Base-by-base conservation (phyloP, 2,797 vertebrate species). In the Limosa lapponica region DNA sequence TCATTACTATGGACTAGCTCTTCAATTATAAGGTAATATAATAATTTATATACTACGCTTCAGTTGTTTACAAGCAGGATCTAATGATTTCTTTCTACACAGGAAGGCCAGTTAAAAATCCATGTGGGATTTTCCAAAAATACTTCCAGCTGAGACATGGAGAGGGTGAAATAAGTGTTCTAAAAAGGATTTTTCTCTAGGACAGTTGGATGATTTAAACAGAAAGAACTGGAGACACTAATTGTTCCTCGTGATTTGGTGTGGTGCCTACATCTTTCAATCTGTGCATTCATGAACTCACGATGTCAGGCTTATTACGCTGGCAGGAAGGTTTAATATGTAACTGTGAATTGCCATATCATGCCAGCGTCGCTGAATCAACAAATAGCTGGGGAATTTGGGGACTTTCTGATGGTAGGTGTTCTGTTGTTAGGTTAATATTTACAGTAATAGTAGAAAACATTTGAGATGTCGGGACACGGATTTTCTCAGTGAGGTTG, bases 321-420 rank as follows among this genome's bases (percentile, higher is more conserved):
- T 3, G 32, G 41, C 61, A 74, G 67, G 30, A 70, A 73, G 65
- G 84, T 82, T 82, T 94, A 88, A 95, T 94, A 8, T 74, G 10
- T 80, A 95, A 94, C 46, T 6, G 0, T 61, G 51, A 43, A 64
- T 94, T 96, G 66, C 65, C 2, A 0, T 77, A 41, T 80, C 17
- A 2, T 80, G 90, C 75, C 85, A 91, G 62, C 4, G 0, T 87
- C 82, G 27, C 69, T 95, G 61, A 94, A 51, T 86, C 77, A 90
- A 82, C 87, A 90, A 59, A 67, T 39, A 85, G 39, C 51, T 66
- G 34, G 90, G 78, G 77, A 95, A 48, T 82, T 82, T 89, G 93
- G 95, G 92, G 92, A 93, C 87, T 97, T 97, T 92, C 78, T 97
- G 72, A 46, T 73, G 77, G 64, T 43, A 61, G 73, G 65, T 90